These are phyloP conservation scores for Tethea ocularis DNA, from an alignment of 2,888 invertebrate species.

Conservation along the genomic window DNA sequence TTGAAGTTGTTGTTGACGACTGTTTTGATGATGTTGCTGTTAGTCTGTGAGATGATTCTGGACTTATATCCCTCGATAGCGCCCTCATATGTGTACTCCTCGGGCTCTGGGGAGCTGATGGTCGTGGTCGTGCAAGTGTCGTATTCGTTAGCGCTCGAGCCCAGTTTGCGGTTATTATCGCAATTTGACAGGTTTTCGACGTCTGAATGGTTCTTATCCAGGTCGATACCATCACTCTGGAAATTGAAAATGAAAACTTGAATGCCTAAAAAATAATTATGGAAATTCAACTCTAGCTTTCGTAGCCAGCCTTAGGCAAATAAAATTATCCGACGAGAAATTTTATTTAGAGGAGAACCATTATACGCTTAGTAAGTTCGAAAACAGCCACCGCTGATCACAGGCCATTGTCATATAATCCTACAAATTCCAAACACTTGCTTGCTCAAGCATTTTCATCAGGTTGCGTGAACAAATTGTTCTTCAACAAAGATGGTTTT, in stretches of 20 bases:
- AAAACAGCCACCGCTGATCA: too few species aligned
- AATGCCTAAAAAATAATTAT: not conserved
- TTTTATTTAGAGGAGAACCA: too few species aligned
- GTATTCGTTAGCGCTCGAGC: slow-evolving; percentile 84
- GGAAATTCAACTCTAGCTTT: not conserved
- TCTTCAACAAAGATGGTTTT: not conserved
- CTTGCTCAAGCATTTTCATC: too few species aligned
- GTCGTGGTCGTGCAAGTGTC: slow-evolving; percentile 88
- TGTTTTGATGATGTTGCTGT: slow-evolving; percentile 73
- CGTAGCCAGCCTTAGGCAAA: too few species aligned
- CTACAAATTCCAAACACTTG: too few species aligned
- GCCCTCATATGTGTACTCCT: slow-evolving; percentile 94
- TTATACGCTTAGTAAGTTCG: too few species aligned
- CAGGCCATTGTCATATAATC: too few species aligned
- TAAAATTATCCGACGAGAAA: too few species aligned
- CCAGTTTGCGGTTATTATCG: slow-evolving; percentile 75
- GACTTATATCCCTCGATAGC: slow-evolving; percentile 94
- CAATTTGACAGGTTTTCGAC: slow-evolving; percentile 77
- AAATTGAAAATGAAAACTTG: slow-evolving; percentile 30
- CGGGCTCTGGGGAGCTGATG: slow-evolving; percentile 87
- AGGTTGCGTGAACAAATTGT: too few species aligned
- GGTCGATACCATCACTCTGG: slow-evolving; percentile 85
- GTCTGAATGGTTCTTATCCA: slow-evolving; percentile 81
- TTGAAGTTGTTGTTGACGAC: slow-evolving; percentile 71
- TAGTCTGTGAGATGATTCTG: slow-evolving; percentile 86